Evolutionary conservation across 2,888 invertebrate species (phyloP).

Genomic region (Netelia virgata): DNA sequence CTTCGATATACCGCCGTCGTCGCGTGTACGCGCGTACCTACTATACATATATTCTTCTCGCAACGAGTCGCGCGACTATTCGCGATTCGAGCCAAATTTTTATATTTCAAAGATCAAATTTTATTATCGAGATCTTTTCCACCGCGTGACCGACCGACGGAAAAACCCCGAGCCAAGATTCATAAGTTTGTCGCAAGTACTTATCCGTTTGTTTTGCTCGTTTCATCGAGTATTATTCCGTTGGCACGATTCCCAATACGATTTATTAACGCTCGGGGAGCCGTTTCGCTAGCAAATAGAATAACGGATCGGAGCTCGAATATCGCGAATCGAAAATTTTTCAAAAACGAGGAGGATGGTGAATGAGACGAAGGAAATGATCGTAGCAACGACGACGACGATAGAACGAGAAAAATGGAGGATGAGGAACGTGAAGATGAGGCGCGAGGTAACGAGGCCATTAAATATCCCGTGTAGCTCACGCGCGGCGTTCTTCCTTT

Average conservation of each 20-base stretch:
- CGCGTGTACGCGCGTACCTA: not conserved
- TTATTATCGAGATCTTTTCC: not conserved
- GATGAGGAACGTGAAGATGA: conserved; percentile 54
- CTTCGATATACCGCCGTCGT: not conserved
- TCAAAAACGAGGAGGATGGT: not conserved
- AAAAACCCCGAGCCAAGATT: not conserved
- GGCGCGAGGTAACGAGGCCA: conserved; percentile 71
- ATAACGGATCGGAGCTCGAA: not conserved
- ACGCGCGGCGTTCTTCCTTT: conserved; percentile 45
- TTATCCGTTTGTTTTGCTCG: conserved; percentile 36
- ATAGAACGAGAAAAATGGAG: conserved; percentile 5
- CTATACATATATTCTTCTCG: conserved; percentile 2
- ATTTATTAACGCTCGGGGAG: conserved; percentile 51
- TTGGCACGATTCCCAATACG: conserved; percentile 57
- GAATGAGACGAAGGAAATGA: conserved; percentile 8
- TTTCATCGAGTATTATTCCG: conserved; percentile 55
- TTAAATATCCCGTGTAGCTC: conserved; percentile 67
- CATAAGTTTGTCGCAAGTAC: not conserved
- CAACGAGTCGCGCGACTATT: conserved; percentile 9
- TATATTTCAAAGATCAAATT: not conserved
- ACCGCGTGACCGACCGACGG: conserved; percentile 8
- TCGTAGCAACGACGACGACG: not conserved
- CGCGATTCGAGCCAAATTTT: not conserved
- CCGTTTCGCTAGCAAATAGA: conserved; percentile 33
- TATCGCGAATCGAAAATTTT: not conserved